phyloP scores from a whole-genome alignment of 2,888 invertebrate genomes.

The Sesia apiformis region DNA sequence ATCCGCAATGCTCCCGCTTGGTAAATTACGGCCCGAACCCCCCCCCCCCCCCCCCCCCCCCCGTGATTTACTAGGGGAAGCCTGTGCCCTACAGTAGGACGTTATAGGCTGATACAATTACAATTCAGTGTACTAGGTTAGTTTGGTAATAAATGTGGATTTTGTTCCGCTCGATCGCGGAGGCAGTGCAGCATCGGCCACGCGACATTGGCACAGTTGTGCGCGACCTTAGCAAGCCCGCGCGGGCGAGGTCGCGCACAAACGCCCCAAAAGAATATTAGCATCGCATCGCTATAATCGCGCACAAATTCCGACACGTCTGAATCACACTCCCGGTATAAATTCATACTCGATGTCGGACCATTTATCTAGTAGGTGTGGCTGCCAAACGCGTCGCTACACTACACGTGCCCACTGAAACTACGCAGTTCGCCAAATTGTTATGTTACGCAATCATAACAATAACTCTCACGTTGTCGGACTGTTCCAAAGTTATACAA shows the following conservation, averaged over 20 bases:
- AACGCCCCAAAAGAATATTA: constrained; percentile 59
- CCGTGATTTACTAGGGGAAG: no score
- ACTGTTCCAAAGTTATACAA: constrained; percentile 39
- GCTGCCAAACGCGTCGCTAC: constrained; percentile 24
- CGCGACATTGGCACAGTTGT: constrained; percentile 71
- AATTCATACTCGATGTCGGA: constrained; percentile 32
- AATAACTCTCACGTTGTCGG: constrained; percentile 26
- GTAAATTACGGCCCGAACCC: no score
- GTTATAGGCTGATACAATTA: neutral
- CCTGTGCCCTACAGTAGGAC: no score
- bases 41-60: no score
- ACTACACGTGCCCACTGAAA: constrained; percentile 34
- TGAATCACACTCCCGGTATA: constrained; percentile 54
- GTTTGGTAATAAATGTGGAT: constrained; percentile 4
- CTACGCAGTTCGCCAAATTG: constrained; percentile 28
- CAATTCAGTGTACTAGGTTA: neutral
- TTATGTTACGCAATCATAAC: constrained; percentile 21
- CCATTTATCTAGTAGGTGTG: constrained; percentile 18
- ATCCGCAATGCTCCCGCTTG: neutral
- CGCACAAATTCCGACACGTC: constrained; percentile 60
- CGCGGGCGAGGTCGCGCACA: constrained; percentile 59
- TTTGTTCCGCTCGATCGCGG: constrained; percentile 59
- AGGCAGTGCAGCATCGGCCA: constrained; percentile 29
- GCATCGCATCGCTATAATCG: constrained; percentile 19
- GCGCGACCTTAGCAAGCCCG: constrained; percentile 55